A percentile compares a stretch with the other conserved stretches of the same genome.
phyloP scores from a whole-genome alignment of 2,113 vertebrate species.

The Chamaetylas fuelleborni region DNA sequence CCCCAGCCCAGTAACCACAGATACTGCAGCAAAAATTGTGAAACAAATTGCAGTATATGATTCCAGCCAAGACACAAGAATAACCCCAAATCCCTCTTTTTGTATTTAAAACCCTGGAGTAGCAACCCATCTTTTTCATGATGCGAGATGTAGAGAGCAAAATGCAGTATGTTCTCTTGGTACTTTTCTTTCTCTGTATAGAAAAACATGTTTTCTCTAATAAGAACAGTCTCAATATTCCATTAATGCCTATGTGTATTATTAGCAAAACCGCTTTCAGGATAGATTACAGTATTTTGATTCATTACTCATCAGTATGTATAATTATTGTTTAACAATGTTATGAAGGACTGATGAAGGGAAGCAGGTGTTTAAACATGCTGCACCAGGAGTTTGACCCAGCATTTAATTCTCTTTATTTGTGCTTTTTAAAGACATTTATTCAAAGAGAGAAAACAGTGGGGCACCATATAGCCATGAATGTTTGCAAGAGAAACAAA shows the following conservation, averaged over 20 bases:
- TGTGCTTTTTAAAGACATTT: constrained; percentile 65
- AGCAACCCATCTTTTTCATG: not conserved
- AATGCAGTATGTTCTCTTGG: not conserved
- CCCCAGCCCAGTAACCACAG: not conserved
- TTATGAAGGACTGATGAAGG: constrained; percentile 80
- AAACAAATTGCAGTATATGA: not conserved
- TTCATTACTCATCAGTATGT: constrained; percentile 77
- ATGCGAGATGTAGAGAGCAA: not conserved
- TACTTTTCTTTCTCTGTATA: constrained; percentile 25
- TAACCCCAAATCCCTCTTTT: not conserved
- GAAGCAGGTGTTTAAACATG: constrained; percentile 84
- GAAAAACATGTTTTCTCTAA: constrained; percentile 50
- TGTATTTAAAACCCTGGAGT: not conserved
- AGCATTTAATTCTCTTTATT: constrained; percentile 70
- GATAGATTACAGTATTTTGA: constrained; percentile 73
- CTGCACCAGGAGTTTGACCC: constrained; percentile 68
- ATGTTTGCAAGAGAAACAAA: constrained; percentile 72
- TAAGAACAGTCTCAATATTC: constrained; percentile 46
- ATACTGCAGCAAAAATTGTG: not conserved
- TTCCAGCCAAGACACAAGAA: not conserved
- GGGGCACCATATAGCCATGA: constrained; percentile 49
- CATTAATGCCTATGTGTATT: constrained; percentile 62
- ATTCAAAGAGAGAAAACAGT: constrained; percentile 70
- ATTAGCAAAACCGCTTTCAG: constrained; percentile 62
- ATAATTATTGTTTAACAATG: constrained; percentile 78